These are phyloP conservation scores for Scaptomyza hsui DNA, from an alignment of 1,140 invertebrate species.

Conservation along the genomic window DNA sequence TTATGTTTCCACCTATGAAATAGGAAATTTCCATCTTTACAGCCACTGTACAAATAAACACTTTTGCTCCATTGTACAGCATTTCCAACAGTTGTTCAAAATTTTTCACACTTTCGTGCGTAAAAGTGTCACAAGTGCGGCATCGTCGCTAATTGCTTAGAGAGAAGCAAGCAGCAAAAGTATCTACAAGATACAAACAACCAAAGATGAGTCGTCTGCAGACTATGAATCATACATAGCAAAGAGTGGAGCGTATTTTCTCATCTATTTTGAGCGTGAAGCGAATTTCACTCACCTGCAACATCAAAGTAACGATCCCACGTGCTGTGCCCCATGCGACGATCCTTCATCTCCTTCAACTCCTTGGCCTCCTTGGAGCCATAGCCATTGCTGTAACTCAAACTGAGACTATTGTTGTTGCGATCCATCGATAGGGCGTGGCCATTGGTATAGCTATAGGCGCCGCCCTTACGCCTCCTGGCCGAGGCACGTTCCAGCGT, in stretches of 20 bases:
- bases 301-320: slow-evolving; percentile 78
- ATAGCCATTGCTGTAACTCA: slow-evolving; percentile 56
- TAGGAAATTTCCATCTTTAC: background rate
- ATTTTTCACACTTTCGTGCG: slow-evolving; percentile 79
- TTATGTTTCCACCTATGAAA: background rate
- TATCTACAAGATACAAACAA: slow-evolving; percentile 39
- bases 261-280: slow-evolving; percentile 23
- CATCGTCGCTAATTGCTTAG: slow-evolving; percentile 72
- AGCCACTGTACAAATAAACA: background rate
- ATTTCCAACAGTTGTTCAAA: slow-evolving; percentile 52
- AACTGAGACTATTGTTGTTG: slow-evolving; percentile 68
- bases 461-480: slow-evolving; percentile 55
- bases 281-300: slow-evolving; percentile 60
- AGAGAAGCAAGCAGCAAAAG: slow-evolving; percentile 59
- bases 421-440: slow-evolving; percentile 64
- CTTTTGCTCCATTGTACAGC: slow-evolving; percentile 50
- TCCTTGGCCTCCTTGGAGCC: slow-evolving; percentile 31
- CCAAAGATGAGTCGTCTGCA: slow-evolving; percentile 31
- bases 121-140: slow-evolving; percentile 75
- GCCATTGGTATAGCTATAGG: slow-evolving; percentile 29
- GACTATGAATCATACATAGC: slow-evolving; percentile 61
- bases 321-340: slow-evolving; percentile 56
- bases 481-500: slow-evolving; percentile 86
- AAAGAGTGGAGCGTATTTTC: slow-evolving; percentile 25
- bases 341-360: slow-evolving; percentile 30